Conservation (phyloP, 2,888 invertebrate genomes). For the Argyresthia albistria region DNA sequence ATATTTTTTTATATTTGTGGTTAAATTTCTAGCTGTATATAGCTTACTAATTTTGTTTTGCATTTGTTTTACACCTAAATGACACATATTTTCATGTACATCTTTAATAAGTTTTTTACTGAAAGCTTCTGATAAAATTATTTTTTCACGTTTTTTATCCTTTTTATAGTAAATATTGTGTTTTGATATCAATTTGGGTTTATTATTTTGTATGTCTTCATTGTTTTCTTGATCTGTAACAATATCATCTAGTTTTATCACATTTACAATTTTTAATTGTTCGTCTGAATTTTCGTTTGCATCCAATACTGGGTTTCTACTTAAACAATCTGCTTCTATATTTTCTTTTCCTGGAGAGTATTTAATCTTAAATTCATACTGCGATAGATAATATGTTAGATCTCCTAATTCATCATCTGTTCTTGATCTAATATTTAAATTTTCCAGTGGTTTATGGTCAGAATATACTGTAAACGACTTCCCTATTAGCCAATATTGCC, state of each 20-base stretch:
- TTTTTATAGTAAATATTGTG: constrained; percentile 1
- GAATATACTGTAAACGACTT: constrained; percentile 14
- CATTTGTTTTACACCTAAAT: constrained; percentile 15
- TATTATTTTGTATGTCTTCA: constrained; percentile 6
- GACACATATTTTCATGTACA: constrained; percentile 14
- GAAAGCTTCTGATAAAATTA: constrained; percentile 15
- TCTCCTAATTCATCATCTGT: constrained; percentile 5
- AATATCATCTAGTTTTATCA: constrained; percentile 8
- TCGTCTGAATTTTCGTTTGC: constrained; percentile 1
- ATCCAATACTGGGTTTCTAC: constrained; percentile 4
- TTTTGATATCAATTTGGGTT: constrained; percentile 1
- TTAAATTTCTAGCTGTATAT: constrained; percentile 15
- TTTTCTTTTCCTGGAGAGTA: constrained; percentile 4
- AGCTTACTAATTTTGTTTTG: constrained; percentile 12
- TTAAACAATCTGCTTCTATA: constrained; percentile 4
- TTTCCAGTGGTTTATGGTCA: constrained; percentile 14
- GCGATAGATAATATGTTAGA: constrained; percentile 5
- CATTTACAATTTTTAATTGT: constrained; percentile 5
- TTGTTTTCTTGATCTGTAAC: constrained; percentile 3
- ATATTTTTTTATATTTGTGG: constrained; percentile 10
- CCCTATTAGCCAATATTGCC: no score
- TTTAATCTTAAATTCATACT: constrained; percentile 3
- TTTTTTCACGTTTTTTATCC: constrained; percentile 10
- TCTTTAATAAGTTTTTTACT: constrained; percentile 14
- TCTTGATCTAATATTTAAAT: constrained; percentile 5